Conservation (phyloP, 2,113 vertebrate species). For the Zosterops lateralis region DNA sequence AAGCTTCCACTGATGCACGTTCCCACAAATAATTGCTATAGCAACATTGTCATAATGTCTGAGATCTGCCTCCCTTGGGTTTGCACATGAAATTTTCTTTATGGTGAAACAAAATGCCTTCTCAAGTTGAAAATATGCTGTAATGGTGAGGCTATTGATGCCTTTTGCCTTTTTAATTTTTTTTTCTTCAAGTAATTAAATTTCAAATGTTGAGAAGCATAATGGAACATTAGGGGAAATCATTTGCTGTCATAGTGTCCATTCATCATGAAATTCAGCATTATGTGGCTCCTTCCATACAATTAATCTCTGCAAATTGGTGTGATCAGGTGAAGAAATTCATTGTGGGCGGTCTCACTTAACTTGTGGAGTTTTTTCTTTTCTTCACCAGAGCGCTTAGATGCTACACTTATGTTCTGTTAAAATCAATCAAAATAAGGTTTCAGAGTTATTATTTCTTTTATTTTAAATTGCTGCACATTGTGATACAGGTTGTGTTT, state of each 20-base stretch:
- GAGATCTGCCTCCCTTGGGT: conserved; percentile 64
- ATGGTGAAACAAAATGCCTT: conserved; percentile 63
- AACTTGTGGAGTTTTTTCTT: not conserved
- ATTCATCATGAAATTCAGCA: conserved; percentile 2
- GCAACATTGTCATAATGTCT: conserved; percentile 68
- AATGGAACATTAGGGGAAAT: conserved; percentile 42
- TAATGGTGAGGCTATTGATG: conserved; percentile 15
- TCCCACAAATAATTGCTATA: conserved; percentile 71
- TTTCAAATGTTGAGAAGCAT: conserved; percentile 53
- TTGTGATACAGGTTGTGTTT: not conserved
- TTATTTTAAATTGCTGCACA: not conserved
- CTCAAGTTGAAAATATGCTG: conserved; percentile 40
- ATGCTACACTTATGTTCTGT: not conserved
- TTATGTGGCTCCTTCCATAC: not conserved
- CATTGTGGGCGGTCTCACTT: not conserved
- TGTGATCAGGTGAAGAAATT: conserved; percentile 24
- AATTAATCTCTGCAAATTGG: conserved; percentile 18
- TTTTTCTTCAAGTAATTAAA: conserved; percentile 44
- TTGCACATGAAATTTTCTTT: conserved; percentile 68
- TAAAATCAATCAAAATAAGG: conserved; percentile 4
- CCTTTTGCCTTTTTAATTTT: not conserved
- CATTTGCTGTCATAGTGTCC: not conserved
- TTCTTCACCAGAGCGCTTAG: not conserved
- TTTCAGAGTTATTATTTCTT: not conserved
- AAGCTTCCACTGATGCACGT: conserved; percentile 31